Percentiles rank a stretch among this genome's conserved stretches.
phyloP scores from a whole-genome alignment of 2,888 invertebrate species.

The Trissoscelio sp. region DNA sequence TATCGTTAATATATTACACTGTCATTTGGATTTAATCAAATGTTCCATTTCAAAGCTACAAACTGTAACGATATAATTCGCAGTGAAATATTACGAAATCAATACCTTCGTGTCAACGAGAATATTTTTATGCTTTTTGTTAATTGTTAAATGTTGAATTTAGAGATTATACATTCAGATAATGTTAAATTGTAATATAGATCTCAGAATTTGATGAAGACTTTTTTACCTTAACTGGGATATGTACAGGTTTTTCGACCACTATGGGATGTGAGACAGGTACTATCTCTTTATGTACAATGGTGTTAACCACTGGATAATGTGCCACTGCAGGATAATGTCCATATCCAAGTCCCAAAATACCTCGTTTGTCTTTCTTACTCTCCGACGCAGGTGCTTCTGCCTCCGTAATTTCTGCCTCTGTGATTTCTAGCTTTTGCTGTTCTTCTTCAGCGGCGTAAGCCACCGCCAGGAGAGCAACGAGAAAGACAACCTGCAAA shows the following conservation, averaged over 20 bases:
- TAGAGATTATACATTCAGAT: not conserved
- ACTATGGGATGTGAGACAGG: slow-evolving; percentile 85
- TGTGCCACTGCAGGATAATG: slow-evolving; percentile 71
- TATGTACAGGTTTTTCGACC: slow-evolving; percentile 84
- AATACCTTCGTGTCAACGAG: not conserved
- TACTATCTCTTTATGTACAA: slow-evolving; percentile 84
- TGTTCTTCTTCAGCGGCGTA: slow-evolving; percentile 75
- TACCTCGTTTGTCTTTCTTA: slow-evolving; percentile 81
- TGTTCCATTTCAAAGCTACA: slow-evolving; percentile 33
- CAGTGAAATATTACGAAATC: slow-evolving; percentile 27
- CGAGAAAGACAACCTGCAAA: slow-evolving; percentile 79
- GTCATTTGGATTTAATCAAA: slow-evolving; percentile 29
- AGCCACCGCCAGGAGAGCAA: slow-evolving; percentile 82
- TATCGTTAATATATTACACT: slow-evolving; percentile 39
- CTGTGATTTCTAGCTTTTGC: slow-evolving; percentile 72
- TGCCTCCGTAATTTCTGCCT: slow-evolving; percentile 70
- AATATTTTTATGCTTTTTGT: too few species aligned
- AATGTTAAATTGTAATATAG: slow-evolving; percentile 26
- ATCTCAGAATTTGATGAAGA: slow-evolving; percentile 28
- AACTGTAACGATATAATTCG: slow-evolving; percentile 8
- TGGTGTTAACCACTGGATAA: slow-evolving; percentile 77
- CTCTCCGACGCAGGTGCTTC: slow-evolving; percentile 74
- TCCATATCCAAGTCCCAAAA: slow-evolving; percentile 81
- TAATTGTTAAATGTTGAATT: not conserved
- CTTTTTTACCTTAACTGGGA: slow-evolving; percentile 81